A percentile compares a stretch with the other conserved stretches of the same genome.
These are phyloP conservation scores for Simalia tracyae DNA, from an alignment of 2,797 vertebrate species.

Conservation along the genomic window DNA sequence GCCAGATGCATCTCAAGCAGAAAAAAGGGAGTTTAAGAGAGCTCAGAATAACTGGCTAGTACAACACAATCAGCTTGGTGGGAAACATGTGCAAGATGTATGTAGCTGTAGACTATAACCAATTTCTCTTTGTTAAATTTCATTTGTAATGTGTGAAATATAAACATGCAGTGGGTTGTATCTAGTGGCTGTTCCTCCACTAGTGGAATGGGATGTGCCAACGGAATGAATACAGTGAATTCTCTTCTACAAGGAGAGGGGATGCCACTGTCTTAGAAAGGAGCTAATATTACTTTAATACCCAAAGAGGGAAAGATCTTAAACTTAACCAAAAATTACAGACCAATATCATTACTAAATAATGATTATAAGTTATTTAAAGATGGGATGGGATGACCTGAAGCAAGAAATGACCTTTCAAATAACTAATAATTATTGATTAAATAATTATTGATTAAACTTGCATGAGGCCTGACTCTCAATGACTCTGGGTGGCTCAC, in stretches of 20 bases:
- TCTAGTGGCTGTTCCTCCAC: neutral
- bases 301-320: too few relatives aligned
- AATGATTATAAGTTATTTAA: too few relatives aligned
- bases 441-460: neutral
- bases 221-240: neutral
- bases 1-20: conserved; percentile 9
- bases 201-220: neutral
- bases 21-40: neutral
- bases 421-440: neutral
- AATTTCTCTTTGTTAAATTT: neutral
- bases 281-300: too few relatives aligned
- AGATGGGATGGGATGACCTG: neutral
- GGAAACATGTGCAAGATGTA: neutral
- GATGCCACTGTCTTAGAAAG: too few relatives aligned
- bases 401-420: neutral
- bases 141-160: neutral
- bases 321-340: too few relatives aligned
- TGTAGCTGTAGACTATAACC: neutral
- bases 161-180: neutral
- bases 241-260: too few relatives aligned
- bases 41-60: neutral
- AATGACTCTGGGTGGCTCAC: neutral
- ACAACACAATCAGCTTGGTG: neutral
- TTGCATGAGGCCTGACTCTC: neutral
- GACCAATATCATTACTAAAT: too few relatives aligned